Conservation (phyloP, 2,113 vertebrate genomes). For the Australoheros scitulus region DNA sequence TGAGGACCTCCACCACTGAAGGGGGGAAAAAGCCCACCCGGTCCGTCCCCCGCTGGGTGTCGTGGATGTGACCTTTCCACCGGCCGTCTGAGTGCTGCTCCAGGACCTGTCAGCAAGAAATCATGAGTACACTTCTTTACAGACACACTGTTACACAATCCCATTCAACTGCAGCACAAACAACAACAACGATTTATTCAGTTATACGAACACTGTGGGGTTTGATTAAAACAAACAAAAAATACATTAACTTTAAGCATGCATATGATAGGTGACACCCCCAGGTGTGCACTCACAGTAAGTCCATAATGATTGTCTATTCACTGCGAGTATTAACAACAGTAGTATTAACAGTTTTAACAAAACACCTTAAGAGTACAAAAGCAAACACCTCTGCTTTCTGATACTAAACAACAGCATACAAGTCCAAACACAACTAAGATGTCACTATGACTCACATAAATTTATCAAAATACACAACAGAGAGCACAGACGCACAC, state of each 20-base stretch:
- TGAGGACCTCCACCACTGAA: constrained; percentile 95
- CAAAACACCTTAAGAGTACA: constrained; percentile 23
- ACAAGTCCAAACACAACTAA: constrained; percentile 44
- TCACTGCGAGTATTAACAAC: constrained; percentile 17
- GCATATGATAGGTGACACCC: neutral
- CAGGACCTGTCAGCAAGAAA: constrained; percentile 82
- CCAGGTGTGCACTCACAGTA: constrained; percentile 11
- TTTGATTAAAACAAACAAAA: neutral
- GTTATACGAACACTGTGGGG: neutral
- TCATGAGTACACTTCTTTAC: neutral
- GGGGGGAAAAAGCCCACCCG: constrained; percentile 95
- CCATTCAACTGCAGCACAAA: neutral
- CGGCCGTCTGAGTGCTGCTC: constrained; percentile 93
- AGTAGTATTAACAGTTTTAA: neutral
- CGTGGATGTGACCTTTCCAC: constrained; percentile 97
- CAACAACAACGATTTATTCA: neutral
- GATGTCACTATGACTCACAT: neutral
- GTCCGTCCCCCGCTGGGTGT: constrained; percentile 89
- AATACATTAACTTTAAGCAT: neutral
- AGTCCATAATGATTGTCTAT: constrained; percentile 1
- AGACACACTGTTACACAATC: neutral
- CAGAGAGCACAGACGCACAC: neutral
- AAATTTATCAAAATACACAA: constrained; percentile 34
- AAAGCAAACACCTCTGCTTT: constrained; percentile 35
- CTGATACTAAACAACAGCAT: constrained; percentile 13